These are phyloP conservation scores for Biston stratarius DNA, from an alignment of 2,888 invertebrate species.

Conservation along the genomic window DNA sequence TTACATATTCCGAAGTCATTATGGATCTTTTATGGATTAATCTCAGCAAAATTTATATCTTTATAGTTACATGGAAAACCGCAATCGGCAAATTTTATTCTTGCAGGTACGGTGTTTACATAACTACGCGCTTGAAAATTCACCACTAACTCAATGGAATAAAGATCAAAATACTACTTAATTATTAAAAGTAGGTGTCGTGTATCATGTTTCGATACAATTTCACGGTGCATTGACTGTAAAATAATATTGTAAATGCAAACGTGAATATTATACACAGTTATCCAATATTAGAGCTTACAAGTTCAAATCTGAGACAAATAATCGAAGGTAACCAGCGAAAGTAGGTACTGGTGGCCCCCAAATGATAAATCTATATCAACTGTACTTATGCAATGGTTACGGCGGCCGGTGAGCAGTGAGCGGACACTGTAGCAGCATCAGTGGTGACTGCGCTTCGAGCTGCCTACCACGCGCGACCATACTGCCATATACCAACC, in stretches of 20 bases:
- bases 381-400: constrained; percentile 78
- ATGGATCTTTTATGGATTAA: neutral
- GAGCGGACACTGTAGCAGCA: constrained; percentile 50
- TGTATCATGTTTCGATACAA: constrained; percentile 39
- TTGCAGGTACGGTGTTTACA: neutral
- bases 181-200: neutral
- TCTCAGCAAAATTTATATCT: neutral
- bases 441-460: constrained; percentile 66
- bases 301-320: constrained; percentile 44
- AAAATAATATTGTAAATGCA: constrained; percentile 27
- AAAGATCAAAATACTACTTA: constrained; percentile 14
- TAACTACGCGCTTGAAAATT: neutral
- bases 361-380: constrained; percentile 85
- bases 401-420: constrained; percentile 49
- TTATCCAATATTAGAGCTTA: constrained; percentile 34
- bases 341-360: constrained; percentile 81
- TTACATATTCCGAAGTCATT: neutral
- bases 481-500: constrained; percentile 3
- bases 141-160: neutral
- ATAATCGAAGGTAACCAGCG: constrained; percentile 68
- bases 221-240: constrained; percentile 44
- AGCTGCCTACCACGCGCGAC: constrained; percentile 53
- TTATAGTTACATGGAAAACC: constrained; percentile 5
- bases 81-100: neutral
- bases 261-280: constrained; percentile 15